A percentile compares a stretch with the other conserved stretches of the same genome.
Conservation (phyloP, 2,797 vertebrate genomes). For the Cossypha polioptera region DNA sequence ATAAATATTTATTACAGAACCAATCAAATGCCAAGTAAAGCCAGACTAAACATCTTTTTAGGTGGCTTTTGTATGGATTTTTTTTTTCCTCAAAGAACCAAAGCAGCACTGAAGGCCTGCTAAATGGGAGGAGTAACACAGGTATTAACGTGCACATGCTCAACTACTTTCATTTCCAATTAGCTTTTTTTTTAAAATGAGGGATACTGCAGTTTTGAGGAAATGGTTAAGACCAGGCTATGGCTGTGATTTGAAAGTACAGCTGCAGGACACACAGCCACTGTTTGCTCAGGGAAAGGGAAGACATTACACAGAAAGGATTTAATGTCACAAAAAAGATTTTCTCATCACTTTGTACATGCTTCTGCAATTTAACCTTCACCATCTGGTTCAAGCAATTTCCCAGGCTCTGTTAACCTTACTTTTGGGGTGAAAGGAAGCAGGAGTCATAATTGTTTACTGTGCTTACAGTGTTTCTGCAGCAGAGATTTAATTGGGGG, state of each 20-base stretch:
- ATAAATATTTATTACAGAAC: constrained; percentile 18
- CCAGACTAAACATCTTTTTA: not conserved
- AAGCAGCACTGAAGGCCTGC: not conserved
- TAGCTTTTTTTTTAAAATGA: not conserved
- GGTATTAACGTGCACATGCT: rapidly evolving
- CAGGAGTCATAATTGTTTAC: not conserved
- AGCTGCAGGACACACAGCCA: not conserved
- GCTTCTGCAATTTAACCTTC: not conserved
- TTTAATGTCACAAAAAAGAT: not conserved
- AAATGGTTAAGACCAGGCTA: not conserved
- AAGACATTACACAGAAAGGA: not conserved
- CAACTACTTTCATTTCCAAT: not conserved
- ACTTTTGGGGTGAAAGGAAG: not conserved
- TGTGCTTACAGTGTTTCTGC: not conserved
- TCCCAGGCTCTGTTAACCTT: constrained; percentile 7
- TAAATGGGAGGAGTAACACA: not conserved
- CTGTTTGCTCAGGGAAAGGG: not conserved
- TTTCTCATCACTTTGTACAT: not conserved
- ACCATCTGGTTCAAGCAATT: not conserved
- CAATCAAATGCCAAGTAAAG: not conserved
- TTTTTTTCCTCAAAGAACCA: not conserved
- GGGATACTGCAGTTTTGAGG: not conserved
- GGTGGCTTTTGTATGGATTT: not conserved
- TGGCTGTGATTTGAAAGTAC: not conserved
- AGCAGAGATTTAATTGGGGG: not conserved